Evolutionary conservation across 2,888 invertebrate genomes (phyloP).

Genomic region (Saturnia pavonia): DNA sequence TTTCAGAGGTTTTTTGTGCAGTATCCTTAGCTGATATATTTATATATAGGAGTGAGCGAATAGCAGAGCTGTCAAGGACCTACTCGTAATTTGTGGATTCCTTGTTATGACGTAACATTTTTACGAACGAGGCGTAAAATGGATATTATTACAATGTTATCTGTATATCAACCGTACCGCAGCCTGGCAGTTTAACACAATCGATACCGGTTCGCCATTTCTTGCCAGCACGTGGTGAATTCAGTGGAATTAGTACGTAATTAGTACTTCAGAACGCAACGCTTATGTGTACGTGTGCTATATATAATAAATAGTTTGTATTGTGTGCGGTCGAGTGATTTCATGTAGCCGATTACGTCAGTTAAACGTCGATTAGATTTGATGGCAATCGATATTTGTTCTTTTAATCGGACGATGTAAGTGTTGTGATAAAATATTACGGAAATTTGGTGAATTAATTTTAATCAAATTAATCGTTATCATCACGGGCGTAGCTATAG

Average conservation of each 20-base stretch:
- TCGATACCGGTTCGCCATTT: slow-evolving; percentile 28
- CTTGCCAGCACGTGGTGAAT: slow-evolving; percentile 25
- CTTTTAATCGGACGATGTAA: not conserved
- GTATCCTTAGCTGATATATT: not conserved
- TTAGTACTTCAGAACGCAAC: not conserved
- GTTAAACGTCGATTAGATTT: not conserved
- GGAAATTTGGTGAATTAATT: too few species aligned
- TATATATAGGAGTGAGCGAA: not conserved
- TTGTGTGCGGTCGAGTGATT: not conserved
- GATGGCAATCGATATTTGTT: not conserved
- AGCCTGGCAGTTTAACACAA: slow-evolving; percentile 28
- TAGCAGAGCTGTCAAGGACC: not conserved
- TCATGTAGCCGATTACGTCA: slow-evolving; percentile 9
- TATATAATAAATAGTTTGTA: not conserved
- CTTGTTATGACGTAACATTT: not conserved
- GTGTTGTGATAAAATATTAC: not conserved
- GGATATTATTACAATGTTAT: too few species aligned
- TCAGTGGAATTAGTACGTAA: slow-evolving; percentile 21
- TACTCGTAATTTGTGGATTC: not conserved
- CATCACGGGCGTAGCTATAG: too few species aligned
- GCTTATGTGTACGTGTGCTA: not conserved
- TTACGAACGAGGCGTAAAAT: too few species aligned
- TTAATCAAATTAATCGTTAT: too few species aligned
- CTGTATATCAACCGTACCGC: not conserved
- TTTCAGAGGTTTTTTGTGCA: not conserved